Conservation (phyloP, 2,888 invertebrate genomes). For the Psylliodes chrysocephalus region DNA sequence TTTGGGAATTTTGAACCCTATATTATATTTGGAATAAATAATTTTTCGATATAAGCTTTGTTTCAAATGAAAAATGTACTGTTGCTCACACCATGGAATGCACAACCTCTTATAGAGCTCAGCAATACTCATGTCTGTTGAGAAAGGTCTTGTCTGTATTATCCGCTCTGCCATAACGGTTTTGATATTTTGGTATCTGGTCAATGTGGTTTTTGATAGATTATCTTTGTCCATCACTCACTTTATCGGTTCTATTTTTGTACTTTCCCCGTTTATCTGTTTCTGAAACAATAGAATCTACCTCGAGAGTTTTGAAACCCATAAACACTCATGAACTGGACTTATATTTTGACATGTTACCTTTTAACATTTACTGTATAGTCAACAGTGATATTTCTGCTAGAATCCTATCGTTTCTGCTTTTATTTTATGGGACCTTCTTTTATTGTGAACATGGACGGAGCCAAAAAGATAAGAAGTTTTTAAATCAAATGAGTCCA, state of each 20-base stretch:
- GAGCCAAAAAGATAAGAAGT: too few species aligned
- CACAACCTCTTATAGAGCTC: slow-evolving; percentile 6
- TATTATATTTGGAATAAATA: slow-evolving; percentile 31
- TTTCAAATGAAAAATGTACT: slow-evolving; percentile 13
- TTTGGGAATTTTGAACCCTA: slow-evolving; percentile 34
- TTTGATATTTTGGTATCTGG: slow-evolving; percentile 35
- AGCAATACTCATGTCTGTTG: slow-evolving; percentile 26
- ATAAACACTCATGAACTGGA: slow-evolving; percentile 35
- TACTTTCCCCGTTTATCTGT: too few species aligned
- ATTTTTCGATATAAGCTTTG: slow-evolving; percentile 23
- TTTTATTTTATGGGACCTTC: too few species aligned
- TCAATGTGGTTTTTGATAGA: slow-evolving; percentile 27
- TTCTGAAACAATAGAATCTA: slow-evolving; percentile 23
- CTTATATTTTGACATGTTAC: slow-evolving; percentile 20
- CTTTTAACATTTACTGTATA: slow-evolving; percentile 27
- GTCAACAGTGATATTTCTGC: too few species aligned
- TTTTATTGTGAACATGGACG: too few species aligned
- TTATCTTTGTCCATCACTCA: neutral
- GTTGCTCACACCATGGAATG: slow-evolving; percentile 23
- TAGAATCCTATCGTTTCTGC: too few species aligned
- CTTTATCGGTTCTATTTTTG: slow-evolving; percentile 18
- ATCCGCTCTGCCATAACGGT: slow-evolving; percentile 33
- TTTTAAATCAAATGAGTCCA: too few species aligned
- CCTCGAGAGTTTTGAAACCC: slow-evolving; percentile 27
- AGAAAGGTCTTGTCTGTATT: slow-evolving; percentile 25